Evolutionary conservation across 2,113 vertebrate species (phyloP).

Genomic region (Mystacornis crossleyi): DNA sequence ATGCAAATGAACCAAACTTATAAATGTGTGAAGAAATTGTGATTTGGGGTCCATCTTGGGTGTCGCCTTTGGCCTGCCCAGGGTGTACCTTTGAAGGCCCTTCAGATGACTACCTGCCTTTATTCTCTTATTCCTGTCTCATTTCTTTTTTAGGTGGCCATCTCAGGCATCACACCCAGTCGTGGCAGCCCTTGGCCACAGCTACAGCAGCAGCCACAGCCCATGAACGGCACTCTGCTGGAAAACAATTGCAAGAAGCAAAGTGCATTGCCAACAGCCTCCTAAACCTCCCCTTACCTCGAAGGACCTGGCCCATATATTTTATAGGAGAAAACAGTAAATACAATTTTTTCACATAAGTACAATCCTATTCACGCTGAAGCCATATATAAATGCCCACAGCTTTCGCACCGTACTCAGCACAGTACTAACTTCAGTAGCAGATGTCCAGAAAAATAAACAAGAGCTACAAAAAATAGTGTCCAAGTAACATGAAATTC

Average conservation of each 20-base stretch:
- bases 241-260: background rate
- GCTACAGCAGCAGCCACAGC: background rate
- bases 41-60: no score
- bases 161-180: no score
- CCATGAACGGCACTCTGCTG: fast-evolving
- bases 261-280: background rate
- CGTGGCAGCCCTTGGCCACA: background rate
- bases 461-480: background rate
- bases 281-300: background rate
- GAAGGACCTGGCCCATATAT: background rate
- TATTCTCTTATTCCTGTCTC: no score
- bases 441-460: background rate
- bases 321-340: background rate
- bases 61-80: no score
- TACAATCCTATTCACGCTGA: background rate
- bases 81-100: no score
- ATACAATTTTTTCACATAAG: background rate
- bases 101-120: no score
- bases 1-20: no score
- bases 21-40: no score
- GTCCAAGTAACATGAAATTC: background rate
- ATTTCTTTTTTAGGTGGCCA: no score
- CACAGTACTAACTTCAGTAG: background rate
- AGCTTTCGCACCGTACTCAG: fast-evolving
- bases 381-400: background rate